Evolutionary conservation across 2,113 vertebrate genomes (phyloP).

Genomic region (Raja brachyura): DNA sequence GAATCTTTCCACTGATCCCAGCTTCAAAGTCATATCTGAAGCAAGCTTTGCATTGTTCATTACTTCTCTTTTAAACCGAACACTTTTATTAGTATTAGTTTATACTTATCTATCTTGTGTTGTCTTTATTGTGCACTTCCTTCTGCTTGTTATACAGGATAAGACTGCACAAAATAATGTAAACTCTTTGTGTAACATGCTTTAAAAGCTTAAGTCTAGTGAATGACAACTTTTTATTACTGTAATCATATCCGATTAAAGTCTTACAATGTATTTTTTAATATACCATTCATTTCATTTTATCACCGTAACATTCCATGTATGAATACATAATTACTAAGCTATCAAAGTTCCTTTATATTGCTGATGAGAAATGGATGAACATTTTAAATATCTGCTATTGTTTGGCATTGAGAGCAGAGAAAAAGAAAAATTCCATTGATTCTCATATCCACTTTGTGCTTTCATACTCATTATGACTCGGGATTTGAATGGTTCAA

Average conservation of each 20-base stretch:
- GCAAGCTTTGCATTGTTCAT: neutral
- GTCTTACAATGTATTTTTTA: neutral
- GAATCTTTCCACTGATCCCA: neutral
- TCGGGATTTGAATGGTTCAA: neutral
- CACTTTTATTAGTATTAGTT: neutral
- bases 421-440: neutral
- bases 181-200: neutral
- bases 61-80: neutral
- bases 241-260: slow-evolving; percentile 15
- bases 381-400: neutral
- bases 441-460: neutral
- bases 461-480: neutral
- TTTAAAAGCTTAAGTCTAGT: neutral
- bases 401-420: neutral
- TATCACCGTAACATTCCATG: neutral
- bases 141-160: neutral
- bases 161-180: neutral
- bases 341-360: neutral
- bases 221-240: neutral
- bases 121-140: neutral
- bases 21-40: neutral
- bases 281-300: neutral
- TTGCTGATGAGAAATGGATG: neutral
- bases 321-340: neutral
- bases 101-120: neutral